Conservation (phyloP, 2,888 invertebrate species). For the Parnassius orleans region DNA sequence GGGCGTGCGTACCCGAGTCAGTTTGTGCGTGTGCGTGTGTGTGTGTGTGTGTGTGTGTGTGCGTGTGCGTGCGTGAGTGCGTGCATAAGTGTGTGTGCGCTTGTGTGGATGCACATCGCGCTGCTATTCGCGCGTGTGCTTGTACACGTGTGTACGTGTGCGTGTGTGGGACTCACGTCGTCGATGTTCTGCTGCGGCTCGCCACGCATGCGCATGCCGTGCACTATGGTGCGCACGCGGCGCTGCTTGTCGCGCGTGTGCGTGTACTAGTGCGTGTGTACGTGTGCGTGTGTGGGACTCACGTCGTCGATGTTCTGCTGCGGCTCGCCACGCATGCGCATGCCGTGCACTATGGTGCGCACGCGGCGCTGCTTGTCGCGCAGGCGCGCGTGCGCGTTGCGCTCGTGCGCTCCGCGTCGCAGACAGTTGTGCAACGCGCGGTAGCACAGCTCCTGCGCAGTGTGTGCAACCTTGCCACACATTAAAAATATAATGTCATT, state of each 20-base stretch:
- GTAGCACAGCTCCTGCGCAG: constrained; percentile 55
- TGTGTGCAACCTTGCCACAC: constrained; percentile 49
- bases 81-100: too few species aligned
- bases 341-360: constrained; percentile 89
- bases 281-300: constrained; percentile 36
- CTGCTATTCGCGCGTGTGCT: too few species aligned
- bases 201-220: constrained; percentile 88
- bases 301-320: constrained; percentile 91
- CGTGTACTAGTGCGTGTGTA: constrained; percentile 72
- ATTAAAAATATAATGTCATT: constrained; percentile 25
- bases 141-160: too few species aligned
- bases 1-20: too few species aligned
- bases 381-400: constrained; percentile 84
- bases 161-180: constrained; percentile 81
- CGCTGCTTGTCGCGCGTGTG: constrained; percentile 93
- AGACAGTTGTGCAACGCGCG: constrained; percentile 56
- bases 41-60: too few species aligned
- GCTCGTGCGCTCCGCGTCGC: constrained; percentile 37
- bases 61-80: too few species aligned
- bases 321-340: constrained; percentile 89
- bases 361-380: constrained; percentile 93
- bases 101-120: too few species aligned
- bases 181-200: constrained; percentile 89
- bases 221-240: constrained; percentile 89
- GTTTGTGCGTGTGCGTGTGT: too few species aligned